These are phyloP conservation scores for Trachelipus rathkii DNA, from an alignment of 1,140 invertebrate species.

Conservation along the genomic window DNA sequence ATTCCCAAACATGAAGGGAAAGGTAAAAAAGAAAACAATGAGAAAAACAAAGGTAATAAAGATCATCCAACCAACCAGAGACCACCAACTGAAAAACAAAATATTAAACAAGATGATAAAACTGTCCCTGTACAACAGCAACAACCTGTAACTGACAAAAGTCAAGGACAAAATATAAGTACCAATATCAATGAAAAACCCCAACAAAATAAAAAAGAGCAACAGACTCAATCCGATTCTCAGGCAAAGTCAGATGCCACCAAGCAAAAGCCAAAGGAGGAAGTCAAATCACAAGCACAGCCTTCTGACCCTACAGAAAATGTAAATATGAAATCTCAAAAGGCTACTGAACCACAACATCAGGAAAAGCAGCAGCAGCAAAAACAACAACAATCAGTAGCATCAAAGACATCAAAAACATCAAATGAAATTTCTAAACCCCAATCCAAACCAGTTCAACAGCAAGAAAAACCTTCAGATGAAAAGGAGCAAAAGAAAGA, in stretches of 20 bases:
- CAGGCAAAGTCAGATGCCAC: no score
- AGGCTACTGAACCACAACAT: not conserved
- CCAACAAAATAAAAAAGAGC: not conserved
- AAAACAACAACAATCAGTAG: constrained; percentile 20
- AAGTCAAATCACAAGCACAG: no score
- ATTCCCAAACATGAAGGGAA: not conserved
- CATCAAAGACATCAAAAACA: not conserved
- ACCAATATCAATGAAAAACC: not conserved
- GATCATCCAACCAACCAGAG: no score
- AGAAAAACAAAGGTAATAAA: constrained; percentile 17
- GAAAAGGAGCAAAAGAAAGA: constrained; percentile 17
- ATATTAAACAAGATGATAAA: no score
- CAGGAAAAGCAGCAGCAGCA: constrained; percentile 1
- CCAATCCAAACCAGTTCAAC: not conserved
- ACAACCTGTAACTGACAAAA: no score
- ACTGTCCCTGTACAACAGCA: no score
- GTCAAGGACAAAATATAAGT: no score
- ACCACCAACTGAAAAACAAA: no score
- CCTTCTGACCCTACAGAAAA: no score
- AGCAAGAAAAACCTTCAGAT: not conserved
- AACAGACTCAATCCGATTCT: no score
- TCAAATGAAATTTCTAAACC: not conserved
- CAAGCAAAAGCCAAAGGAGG: no score
- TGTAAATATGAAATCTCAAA: no score
- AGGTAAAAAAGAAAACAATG: not conserved